Evolutionary conservation across 2,797 vertebrate species (phyloP), one percentile per base, ranked within the genome.

Genomic region (Catostomus latipinnis): DNA sequence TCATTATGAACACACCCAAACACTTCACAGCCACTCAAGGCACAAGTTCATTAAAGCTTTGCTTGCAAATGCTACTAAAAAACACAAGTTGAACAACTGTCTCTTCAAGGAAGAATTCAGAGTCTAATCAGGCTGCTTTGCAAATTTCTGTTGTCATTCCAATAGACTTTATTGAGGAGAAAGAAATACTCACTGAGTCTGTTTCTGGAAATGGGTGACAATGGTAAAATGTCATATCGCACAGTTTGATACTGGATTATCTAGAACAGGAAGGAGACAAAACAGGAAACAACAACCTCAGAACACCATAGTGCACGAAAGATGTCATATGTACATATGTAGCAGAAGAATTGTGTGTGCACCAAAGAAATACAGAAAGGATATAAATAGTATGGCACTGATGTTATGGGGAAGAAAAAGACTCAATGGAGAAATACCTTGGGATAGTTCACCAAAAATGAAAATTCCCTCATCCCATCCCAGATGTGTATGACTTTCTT

Each of bases 211-310:
- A 96, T 89, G 0, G 95, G 95, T 43, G 96, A 97, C 80, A 98
- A 93, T 56, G 96, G 95, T 85, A 98, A 93, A 79, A 94, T 93
- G 83, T 98, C 97, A 87, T 98, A 98, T 76, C 96, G 94, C 89
- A 98, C 97, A 34, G 96, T 98, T 90, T 98, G 97, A 91, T 98
- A 97, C 90, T 98, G 96, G 92, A 98, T 98, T 89, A 98, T 94
- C 97, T 98, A 92, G 50, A 89, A 88, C 82, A 65, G 63, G 77
- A 86, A 53, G 65, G 22, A 58, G 56, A 82, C 48, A 81, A 79
- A 84, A 45, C 58, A 80, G 81, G n/a, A 77, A 74, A 49, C 6
- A 50, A 16, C 14, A 10, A 78, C 12, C n/a, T 14, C 34, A 34
- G n/a, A n/a, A 68, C 9, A 71, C 1, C 4, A 62, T 6, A 79